Evolutionary conservation across 2,888 invertebrate genomes (phyloP), one percentile per base, ranked within the genome.

Genomic region (Alloscopus bannaensis): DNA sequence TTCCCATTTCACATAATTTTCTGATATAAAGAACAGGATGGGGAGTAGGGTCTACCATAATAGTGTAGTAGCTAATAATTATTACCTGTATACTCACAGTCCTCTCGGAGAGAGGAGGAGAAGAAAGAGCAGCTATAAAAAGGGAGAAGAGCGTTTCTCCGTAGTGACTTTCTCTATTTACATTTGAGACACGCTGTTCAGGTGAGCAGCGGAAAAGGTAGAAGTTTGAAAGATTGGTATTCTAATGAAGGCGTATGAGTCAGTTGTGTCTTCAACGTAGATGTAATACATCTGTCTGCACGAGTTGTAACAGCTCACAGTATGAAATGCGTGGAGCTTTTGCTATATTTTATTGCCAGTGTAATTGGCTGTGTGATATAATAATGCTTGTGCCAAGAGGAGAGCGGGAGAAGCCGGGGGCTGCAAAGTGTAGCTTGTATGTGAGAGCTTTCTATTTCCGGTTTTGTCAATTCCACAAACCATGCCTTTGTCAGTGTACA

Each of bases 371-470:
- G n/a, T n/a, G 29, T 65, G 65, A 47, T 45, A 65, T 65, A 65
- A 65, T 65, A 65, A 42, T 47, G 47, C 20, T 52, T 2, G 52
- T 47, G 11, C 18, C 47, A n/a, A n/a, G n/a, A n/a, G n/a, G n/a
- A n/a, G n/a, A n/a, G n/a, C n/a, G n/a, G n/a, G n/a, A n/a, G n/a
- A n/a, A n/a, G n/a, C n/a, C n/a, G n/a, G n/a, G n/a, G n/a, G n/a
- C n/a, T n/a, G n/a, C n/a, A n/a, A n/a, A n/a, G n/a, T n/a, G n/a
- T n/a, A n/a, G n/a, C n/a, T n/a, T 22, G 28, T 29, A 60, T 72
- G 64, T 36, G 64, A 64, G 62, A 76, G 69, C 76, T 62, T 76
- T 76, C 76, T 62, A 76, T 76, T 76, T 76, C 76, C 76, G 76
- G 76, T 68, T 68, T 57, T 76, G 69, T 66, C 76, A 69, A 62